Evolutionary conservation across 2,113 vertebrate genomes (phyloP).

Genomic region (Ranitomeya imitator): DNA sequence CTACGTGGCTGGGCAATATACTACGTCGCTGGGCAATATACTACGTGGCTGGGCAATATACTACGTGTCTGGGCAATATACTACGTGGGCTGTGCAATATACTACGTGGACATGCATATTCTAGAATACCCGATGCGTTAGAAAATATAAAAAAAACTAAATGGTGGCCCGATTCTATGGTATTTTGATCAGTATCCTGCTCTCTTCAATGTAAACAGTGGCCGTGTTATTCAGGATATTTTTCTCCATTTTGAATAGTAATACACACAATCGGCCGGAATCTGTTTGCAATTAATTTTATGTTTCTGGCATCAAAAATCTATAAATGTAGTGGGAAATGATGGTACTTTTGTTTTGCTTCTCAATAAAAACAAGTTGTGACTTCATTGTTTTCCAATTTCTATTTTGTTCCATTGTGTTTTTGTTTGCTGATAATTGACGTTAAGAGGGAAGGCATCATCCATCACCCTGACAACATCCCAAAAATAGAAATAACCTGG

Average conservation of each 20-base stretch:
- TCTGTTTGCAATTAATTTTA: not conserved
- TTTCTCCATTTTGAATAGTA: not conserved
- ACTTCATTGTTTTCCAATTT: conserved; percentile 16
- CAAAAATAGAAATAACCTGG: conserved; percentile 1
- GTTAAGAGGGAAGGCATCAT: not conserved
- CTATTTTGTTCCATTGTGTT: not conserved
- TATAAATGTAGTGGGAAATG: not conserved
- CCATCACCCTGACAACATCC: conserved; percentile 15
- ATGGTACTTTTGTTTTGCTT: not conserved
- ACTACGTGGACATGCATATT: too few species aligned
- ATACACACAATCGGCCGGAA: not conserved
- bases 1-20: too few species aligned
- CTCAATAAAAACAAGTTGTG: not conserved
- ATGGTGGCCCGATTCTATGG: too few species aligned
- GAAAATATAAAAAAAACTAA: too few species aligned
- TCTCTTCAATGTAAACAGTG: not conserved
- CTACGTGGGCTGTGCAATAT: too few species aligned
- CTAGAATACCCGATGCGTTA: too few species aligned
- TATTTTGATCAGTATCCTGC: not conserved
- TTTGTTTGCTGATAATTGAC: not conserved
- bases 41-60: too few species aligned
- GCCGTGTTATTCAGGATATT: not conserved
- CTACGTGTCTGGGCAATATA: too few species aligned
- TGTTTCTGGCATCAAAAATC: not conserved
- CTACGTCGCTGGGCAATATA: too few species aligned